These are phyloP conservation scores for Brachypalpus laphriformis DNA, from an alignment of 2,888 invertebrate genomes.

Conservation along the genomic window DNA sequence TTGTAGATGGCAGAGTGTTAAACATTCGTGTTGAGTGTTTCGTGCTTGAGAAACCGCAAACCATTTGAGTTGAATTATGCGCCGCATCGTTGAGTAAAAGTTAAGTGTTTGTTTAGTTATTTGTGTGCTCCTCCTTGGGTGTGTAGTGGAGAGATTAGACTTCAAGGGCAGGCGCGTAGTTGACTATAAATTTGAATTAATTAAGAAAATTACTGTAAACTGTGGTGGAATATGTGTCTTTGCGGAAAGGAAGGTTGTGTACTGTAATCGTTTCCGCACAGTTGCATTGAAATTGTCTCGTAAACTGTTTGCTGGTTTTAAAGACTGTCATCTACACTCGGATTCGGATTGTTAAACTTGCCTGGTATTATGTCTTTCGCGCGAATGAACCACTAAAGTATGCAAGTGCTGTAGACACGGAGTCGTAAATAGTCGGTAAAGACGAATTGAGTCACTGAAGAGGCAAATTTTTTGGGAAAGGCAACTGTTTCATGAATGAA, in stretches of 20 bases:
- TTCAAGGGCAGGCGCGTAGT: conserved; percentile 44
- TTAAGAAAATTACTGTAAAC: neutral
- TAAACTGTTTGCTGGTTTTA: conserved; percentile 21
- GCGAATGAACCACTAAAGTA: neutral
- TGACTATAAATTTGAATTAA: conserved; percentile 31
- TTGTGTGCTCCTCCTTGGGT: neutral
- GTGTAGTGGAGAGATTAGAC: conserved; percentile 6
- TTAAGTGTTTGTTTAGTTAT: neutral
- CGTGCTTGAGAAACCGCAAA: conserved; percentile 29
- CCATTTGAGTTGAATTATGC: conserved; percentile 1
- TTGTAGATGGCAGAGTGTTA: neutral
- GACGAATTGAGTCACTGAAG: neutral
- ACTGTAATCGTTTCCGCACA: conserved; percentile 42
- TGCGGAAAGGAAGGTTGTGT: conserved; percentile 30
- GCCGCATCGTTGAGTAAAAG: conserved; percentile 29
- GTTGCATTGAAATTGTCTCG: conserved; percentile 37
- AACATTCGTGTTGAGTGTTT: conserved; percentile 26
- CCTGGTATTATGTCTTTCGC: neutral
- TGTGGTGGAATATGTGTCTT: neutral
- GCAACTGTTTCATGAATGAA: no score
- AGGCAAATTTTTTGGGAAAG: no score
- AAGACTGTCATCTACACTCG: conserved; percentile 19
- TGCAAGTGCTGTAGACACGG: neutral
- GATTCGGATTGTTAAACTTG: conserved; percentile 27
- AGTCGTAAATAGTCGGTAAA: neutral